Evolutionary conservation across 2,888 invertebrate genomes (phyloP).

Genomic region (Pecten maximus): DNA sequence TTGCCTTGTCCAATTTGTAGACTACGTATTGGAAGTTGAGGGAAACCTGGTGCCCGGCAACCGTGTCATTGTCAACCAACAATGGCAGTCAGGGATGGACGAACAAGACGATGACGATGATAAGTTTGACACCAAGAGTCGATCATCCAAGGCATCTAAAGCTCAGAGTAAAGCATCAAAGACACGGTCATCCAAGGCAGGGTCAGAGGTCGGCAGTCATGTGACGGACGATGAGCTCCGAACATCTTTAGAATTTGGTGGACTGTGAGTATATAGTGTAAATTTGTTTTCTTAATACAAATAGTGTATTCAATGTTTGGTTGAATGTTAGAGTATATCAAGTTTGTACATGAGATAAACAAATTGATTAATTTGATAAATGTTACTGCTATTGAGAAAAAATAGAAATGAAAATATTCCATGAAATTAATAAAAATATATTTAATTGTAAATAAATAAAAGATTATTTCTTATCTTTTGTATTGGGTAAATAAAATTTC

Average conservation of each 20-base stretch:
- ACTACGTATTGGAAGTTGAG: conserved; percentile 78
- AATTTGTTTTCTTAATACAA: too few relatives aligned
- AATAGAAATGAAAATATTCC: too few relatives aligned
- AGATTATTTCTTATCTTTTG: too few relatives aligned
- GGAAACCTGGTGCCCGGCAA: conserved; percentile 69
- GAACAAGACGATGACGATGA: conserved; percentile 50
- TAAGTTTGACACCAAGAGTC: neutral
- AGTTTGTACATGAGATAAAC: too few relatives aligned
- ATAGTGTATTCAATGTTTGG: too few relatives aligned
- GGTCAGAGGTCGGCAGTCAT: neutral
- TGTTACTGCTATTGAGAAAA: too few relatives aligned
- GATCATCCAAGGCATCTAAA: neutral
- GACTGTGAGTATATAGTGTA: neutral
- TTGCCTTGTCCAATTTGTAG: conserved; percentile 64
- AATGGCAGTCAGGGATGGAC: conserved; percentile 67
- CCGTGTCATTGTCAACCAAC: conserved; percentile 71
- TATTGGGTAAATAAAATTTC: too few relatives aligned
- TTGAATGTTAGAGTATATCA: too few relatives aligned
- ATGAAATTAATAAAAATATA: too few relatives aligned
- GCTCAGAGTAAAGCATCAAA: conserved; percentile 51
- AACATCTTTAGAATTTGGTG: neutral
- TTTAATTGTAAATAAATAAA: too few relatives aligned
- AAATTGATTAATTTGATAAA: too few relatives aligned
- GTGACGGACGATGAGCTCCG: conserved; percentile 1
- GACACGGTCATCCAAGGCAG: neutral